Base-by-base conservation (phyloP, 64 coral and sea anemone species). In the Acropora tenuis region DNA sequence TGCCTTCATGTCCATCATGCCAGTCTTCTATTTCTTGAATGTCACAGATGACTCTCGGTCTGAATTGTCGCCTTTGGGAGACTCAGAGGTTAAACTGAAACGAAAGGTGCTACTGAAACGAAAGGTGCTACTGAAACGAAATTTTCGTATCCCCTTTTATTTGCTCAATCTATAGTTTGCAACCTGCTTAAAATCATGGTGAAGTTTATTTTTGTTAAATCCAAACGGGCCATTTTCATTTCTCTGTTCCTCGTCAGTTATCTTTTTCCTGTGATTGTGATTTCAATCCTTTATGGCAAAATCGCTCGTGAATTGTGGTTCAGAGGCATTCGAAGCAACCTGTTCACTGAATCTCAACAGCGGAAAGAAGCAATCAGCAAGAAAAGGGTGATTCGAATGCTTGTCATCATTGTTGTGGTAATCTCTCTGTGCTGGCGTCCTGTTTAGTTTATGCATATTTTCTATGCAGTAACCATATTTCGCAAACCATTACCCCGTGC, bases 351-450 rank as follows among this genome's bases (percentile, higher is more conserved):
- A 77, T 1, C 6, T 18, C 88, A 78, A 8, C 87, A 47, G 45
- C 13, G 53, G 0, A 17, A 12, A 42, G 55, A 66, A 4, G 44
- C 77, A 47, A 5, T 8, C 1, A 77, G 59, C 11, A 89, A 78
- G 74, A 63, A 79, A 1, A 60, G n/a, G 4, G 87, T 94, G 6
- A 73, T 94, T 18, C 73, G 87, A 20, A 94, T 94, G 92, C 92
- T 94, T 47, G 50, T 90, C 15, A 84, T 85, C 9, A 19, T 94
- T 8, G 59, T 89, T 43, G 48, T 79, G 2, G 45, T 89, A 2
- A 89, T 94, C 59, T 78, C 87, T 20, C 7, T 71, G 41, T 94
- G 79, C 44, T 94, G 92, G 92, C 87, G 89, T 71, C 92, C 92
- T 13, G 72, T 43, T 6, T 79, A 90, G 45, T 79, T 83, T 52